A percentile compares a stretch with the other conserved stretches of the same genome.
Conservation (phyloP, 2,888 invertebrate genomes). For the Stenoptilia bipunctidactyla region DNA sequence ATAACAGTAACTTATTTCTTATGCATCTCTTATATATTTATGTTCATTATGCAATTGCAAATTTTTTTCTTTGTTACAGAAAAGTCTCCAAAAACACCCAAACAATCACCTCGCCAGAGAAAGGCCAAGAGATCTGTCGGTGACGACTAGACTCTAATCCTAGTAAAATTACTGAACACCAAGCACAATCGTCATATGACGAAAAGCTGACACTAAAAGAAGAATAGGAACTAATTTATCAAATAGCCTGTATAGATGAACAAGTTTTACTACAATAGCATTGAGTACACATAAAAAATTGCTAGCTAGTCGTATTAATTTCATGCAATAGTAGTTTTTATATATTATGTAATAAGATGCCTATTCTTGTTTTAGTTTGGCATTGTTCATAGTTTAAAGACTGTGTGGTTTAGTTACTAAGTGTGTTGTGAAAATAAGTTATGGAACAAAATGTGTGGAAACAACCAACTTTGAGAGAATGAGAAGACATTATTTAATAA, state of each 20-base stretch:
- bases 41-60: too few species aligned
- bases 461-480: conserved; percentile 48
- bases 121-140: conserved; percentile 82
- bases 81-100: conserved; percentile 77
- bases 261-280: background rate
- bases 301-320: conserved; percentile 4
- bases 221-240: conserved; percentile 23
- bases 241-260: background rate
- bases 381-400: conserved; percentile 31
- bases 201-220: conserved; percentile 25
- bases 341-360: conserved; percentile 11
- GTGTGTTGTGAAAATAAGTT: conserved; percentile 61
- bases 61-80: conserved; percentile 63
- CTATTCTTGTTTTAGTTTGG: conserved; percentile 42
- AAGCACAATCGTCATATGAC: conserved; percentile 18
- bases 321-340: conserved; percentile 1
- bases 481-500: conserved; percentile 61
- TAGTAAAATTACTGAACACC: conserved; percentile 13
- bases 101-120: conserved; percentile 82
- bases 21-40: too few species aligned
- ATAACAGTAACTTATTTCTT: too few species aligned
- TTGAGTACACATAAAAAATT: too few species aligned
- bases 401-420: conserved; percentile 48
- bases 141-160: conserved; percentile 65
- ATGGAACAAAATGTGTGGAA: conserved; percentile 62